Percentiles rank a stretch among this genome's conserved stretches.
These are phyloP conservation scores for Medauroidea extradentata DNA, from an alignment of 1,140 invertebrate genomes.

Conservation along the genomic window DNA sequence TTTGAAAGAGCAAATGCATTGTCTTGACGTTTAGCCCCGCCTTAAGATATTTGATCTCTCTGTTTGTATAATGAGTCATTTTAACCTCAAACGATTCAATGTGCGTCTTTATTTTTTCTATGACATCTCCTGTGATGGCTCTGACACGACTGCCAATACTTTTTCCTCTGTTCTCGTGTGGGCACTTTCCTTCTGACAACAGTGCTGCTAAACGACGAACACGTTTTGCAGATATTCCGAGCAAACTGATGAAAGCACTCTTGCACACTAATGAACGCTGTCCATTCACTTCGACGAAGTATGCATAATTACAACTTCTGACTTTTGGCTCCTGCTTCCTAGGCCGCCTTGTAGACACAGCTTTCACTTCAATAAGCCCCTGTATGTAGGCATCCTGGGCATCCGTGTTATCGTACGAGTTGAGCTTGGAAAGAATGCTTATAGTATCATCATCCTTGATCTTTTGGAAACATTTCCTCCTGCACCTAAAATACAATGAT, in stretches of 20 bases:
- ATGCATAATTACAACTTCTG: background rate
- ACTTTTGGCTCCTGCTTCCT: background rate
- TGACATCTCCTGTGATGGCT: background rate
- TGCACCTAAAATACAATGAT: background rate
- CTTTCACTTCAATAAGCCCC: background rate
- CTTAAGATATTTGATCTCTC: constrained; percentile 8
- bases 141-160: constrained; percentile 8
- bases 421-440: background rate
- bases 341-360: background rate
- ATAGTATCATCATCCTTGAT: background rate
- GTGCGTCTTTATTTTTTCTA: constrained; percentile 11
- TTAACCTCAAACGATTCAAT: constrained; percentile 14
- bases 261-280: background rate
- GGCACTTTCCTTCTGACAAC: constrained; percentile 4
- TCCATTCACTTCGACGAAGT: background rate
- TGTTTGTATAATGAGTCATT: constrained; percentile 11
- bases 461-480: background rate
- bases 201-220: constrained; percentile 7
- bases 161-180: constrained; percentile 14
- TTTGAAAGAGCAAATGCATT: constrained; percentile 16
- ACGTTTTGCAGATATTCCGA: background rate
- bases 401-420: background rate
- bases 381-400: constrained; percentile 3
- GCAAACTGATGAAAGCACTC: constrained; percentile 1
- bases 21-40: constrained; percentile 16